Base-by-base conservation (phyloP, 2,113 vertebrate genomes). In the Aegithalos caudatus region DNA sequence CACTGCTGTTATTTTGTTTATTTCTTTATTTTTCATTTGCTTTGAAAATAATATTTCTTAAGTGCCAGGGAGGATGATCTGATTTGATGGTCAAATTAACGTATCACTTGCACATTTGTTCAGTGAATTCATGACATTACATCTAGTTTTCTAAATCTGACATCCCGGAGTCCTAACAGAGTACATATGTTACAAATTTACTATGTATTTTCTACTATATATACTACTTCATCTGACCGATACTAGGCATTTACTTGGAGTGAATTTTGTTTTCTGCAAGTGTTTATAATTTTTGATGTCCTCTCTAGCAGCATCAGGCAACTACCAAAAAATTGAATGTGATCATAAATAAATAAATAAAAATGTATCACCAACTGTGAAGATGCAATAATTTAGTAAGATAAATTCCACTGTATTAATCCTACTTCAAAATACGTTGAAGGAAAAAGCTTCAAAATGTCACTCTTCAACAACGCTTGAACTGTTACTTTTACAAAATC, bases 381-480 rank as follows among this genome's bases (percentile, higher is more conserved):
- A 61, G 13, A 20, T 81, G 31, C 45, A 28, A 73, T 50, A 3
- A 23, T 79, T 87, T 40, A 87, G 40, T 56, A 14, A 89, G 8
- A 19, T n/a, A 80, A 82, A 3, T 76, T 94, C 25, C 11, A 45
- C 12, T 65, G 6, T 9, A 27, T 21, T 16, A n/a, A 37, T 66
- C 23, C 53, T 67, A 42, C 51, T 95, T 53, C 20, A 67, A 90
- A 82, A 57, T 51, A 44, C 14, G 4, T 53, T 64, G 45, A 84
- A 85, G 20, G 37, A 84, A 78, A 79, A 50, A 40, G 48, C 35
- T 64, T 56, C 31, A 76, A 28, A 69, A 87, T 19, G 47, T 93
- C 10, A 67, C 79, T 81, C 81, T 94, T 92, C 73, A 95, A 76
- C 10, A 64, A 87, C 70, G 10, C n/a, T 87, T 93, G 44, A 91